Evolutionary conservation across 2,888 invertebrate genomes (phyloP), one percentile per base, ranked within the genome.

Genomic region (Cerastis leucographa): DNA sequence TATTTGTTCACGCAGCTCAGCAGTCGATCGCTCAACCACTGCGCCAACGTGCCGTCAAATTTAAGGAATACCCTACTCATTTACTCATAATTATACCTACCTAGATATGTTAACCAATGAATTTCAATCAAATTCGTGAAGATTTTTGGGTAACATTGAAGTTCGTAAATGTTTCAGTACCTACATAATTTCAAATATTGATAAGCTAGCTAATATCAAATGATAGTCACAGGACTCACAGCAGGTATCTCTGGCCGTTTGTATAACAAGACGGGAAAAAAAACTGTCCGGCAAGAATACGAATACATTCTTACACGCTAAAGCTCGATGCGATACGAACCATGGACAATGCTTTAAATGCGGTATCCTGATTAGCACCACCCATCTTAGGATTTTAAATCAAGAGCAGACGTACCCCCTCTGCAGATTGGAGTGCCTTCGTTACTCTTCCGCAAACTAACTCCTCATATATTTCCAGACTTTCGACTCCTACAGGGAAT

Each of bases 401-500:
- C n/a, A 61, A n/a, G 54, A 54, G 12, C 56, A 56, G 3, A 25
- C 25, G 25, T 14, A 25, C 56, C 1, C 0, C 14, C 2, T 25
- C 56, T 56, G 56, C 14, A 25, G 25, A 4, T 11, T 54, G 54
- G 2, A 25, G 25, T 25, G 2, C 0, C 25, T 56, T 56, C 14
- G 19, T 17, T 29, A 14, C 59, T 35, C 35, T 35, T 35, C 35
- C 35, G 11, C 35, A 17, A 72, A 74, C 12, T 82, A 51, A 35
- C 14, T 51, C 62, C 35, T 7, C 17, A 19, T 56, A 22, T 29
- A 49, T 71, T 89, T 89, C 22, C 88, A 93, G 93, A 71, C 87
- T 14, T 71, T 87, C 17, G 85, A 89, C 0, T 86, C 86, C 0
- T 94, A 90, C 85, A 86, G 87, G 22, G 29, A 76, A 0, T 81